Percentiles rank a stretch among this genome's conserved stretches.
Conservation (phyloP, 2,113 vertebrate species). For the Pachycephala philippinensis region DNA sequence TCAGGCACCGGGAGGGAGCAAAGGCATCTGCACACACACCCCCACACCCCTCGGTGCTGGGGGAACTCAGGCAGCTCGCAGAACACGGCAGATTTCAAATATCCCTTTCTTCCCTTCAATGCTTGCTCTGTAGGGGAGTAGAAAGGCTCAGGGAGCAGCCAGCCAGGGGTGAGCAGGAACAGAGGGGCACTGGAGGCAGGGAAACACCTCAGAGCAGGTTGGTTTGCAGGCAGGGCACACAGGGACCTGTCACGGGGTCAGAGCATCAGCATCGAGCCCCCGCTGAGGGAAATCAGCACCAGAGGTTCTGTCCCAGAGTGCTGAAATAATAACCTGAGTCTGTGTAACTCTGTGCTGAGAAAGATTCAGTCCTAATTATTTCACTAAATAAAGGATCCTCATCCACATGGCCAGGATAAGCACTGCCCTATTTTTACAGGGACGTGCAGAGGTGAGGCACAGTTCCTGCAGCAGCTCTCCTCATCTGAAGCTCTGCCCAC, state of each 20-base stretch:
- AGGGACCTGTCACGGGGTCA: not conserved
- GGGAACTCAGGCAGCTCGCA: not conserved
- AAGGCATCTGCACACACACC: not conserved
- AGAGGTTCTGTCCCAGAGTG: not conserved
- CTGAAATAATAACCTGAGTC: not conserved
- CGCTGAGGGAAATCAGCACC: not conserved
- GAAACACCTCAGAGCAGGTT: not conserved
- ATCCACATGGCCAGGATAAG: not conserved
- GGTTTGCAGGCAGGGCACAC: not conserved
- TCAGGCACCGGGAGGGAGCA: not conserved
- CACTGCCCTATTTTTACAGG: not conserved
- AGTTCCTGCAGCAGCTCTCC: not conserved
- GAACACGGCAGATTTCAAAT: not conserved
- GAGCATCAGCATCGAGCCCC: accelerated
- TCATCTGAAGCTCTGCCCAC: not conserved
- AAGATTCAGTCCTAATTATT: not conserved
- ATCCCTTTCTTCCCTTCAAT: not conserved
- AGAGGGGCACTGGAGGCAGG: not conserved
- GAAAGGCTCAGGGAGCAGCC: not conserved
- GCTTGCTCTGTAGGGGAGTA: not conserved
- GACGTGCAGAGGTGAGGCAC: not conserved
- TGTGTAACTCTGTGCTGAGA: not conserved
- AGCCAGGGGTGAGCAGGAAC: not conserved
- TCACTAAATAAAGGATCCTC: not conserved
- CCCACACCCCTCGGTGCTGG: not conserved